Evolutionary conservation across 2,113 vertebrate genomes (phyloP), one percentile per base, ranked within the genome.

Genomic region (Vimba vimba): DNA sequence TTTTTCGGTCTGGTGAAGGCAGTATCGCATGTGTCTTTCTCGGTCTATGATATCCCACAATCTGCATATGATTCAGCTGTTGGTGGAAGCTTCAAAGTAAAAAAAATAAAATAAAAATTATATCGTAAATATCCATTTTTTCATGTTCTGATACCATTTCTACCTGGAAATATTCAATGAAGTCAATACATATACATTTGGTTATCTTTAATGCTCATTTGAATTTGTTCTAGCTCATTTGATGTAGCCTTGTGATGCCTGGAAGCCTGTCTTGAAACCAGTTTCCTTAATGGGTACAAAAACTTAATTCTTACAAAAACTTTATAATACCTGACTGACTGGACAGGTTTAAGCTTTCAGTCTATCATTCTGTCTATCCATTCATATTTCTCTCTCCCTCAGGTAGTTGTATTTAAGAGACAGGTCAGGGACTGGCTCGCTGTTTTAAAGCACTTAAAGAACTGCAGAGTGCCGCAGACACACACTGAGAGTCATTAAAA

Each of bases 401-500:
- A 39, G 12, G n/a, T 10, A 43, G 86, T 89, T 91, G 88, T 75
- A 76, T 83, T 50, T 83, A 86, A 92, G 83, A 91, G 87, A 80
- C 86, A 87, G 85, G 88, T 91, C 83, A 83, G 87, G 84, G 87
- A 83, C 78, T 89, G 76, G 13, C 47, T 55, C 25, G 19, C 13
- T 2, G 75, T n/a, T 84, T 92, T 89, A 88, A 90, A 91, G 87
- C 78, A 89, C 88, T 82, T 84, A 78, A 68, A 84, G 73, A 60
- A 47, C 50, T 21, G 45, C 83, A 86, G 87, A 90, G 59, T 90
- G 85, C 85, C 91, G 89, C 83, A 74, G 87, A 87, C 83, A 89
- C 43, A 25, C 33, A 74, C 81, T 88, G 87, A 79, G 68, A 64
- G 90, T 88, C 91, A 89, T 90, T 93, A 92, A 92, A 87, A 91